Evolutionary conservation across 2,113 vertebrate species (phyloP), one percentile per base, ranked within the genome.

Genomic region (Silurus asotus): DNA sequence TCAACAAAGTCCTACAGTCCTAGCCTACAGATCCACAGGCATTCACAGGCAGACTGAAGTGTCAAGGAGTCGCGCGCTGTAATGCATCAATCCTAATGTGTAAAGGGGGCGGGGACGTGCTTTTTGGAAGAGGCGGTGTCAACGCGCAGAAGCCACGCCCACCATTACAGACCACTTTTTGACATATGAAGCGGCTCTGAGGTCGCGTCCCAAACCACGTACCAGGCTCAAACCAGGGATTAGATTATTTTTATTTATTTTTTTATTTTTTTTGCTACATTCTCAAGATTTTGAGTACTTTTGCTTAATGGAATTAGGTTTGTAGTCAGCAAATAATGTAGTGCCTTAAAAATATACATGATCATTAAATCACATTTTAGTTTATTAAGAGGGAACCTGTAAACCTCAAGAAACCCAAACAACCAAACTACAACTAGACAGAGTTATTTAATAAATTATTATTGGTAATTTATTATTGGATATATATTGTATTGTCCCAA

Each of bases 41-140:
- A 82, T 72, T 83, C 81, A 53, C 10, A 15, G 82, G 65, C 10
- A 15, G 82, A 72, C 53, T 37, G 56, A 80, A 79, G 76, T 79
- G 76, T 79, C 76, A 79, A 28, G 76, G 76, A 79, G 55, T 79
- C 3, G 56, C 45, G 37, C 56, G 37, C 56, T 59, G 67, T 3
- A 23, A 67, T 74, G 67, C 82, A 83, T 72, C 82, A 83, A 8
- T 55, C n/a, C 49, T 82, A 80, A 80, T 48, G 77, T 17, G 56
- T 11, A 19, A 79, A 79, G 77, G 56, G 51, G 77, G 56, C 77
- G 77, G 77, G 9, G 28, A 61, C 28, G 28, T 61, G 37, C 37
- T 37, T 2, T 45, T 25, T 6, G 77, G 53, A 80, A 61, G 61
- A 56, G 55, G 13, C 77, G 13, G 55, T 25, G 55, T 9, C 9